Evolutionary conservation across 2,888 invertebrate species (phyloP), one percentile per base, ranked within the genome.

Genomic region (Synanthedon tipuliformis): DNA sequence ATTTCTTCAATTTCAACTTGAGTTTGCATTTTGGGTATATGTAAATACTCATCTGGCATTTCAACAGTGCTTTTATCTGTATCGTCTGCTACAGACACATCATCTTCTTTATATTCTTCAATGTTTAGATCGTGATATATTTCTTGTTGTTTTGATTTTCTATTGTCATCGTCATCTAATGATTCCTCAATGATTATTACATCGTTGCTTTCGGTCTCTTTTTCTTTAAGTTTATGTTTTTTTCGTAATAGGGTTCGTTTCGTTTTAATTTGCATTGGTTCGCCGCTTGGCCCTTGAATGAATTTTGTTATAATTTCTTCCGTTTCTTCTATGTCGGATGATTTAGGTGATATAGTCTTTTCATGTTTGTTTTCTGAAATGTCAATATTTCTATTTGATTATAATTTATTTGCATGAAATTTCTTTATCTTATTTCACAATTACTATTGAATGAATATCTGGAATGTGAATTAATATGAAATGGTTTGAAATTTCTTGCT

Each of bases 281-380:
- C 89, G n/a, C 75, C 73, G 53, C 81, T 78, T 10, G 89, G 82
- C 48, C 79, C 70, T 68, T 83, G 78, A 59, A 88, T 75, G 61
- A 90, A 90, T 73, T 89, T 90, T 1, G 90, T 90, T 45, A 90
- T 70, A 15, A 90, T 89, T 81, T 90, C 90, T 73, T 90, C 89
- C 49, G 85, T 82, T 83, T 90, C 89, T 76, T 89, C 86, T 48
- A 78, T 59, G 54, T 88, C 88, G 5, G 81, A 87, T 56, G 79
- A 77, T 63, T 72, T 81, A 13, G 80, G 76, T 23, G 80, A 81
- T 40, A 55, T 53, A 52, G 60, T 57, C 5, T 56, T 55, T 49
- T 57, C 54, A 34, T 64, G 61, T 53, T 63, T 55, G 53, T 66
- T 54, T 65, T 82, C 81, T 83, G 83, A 65, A 79, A 80, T 45